These are phyloP conservation scores for Sycophaga agraensis DNA, from an alignment of 1,140 invertebrate species.

Conservation along the genomic window DNA sequence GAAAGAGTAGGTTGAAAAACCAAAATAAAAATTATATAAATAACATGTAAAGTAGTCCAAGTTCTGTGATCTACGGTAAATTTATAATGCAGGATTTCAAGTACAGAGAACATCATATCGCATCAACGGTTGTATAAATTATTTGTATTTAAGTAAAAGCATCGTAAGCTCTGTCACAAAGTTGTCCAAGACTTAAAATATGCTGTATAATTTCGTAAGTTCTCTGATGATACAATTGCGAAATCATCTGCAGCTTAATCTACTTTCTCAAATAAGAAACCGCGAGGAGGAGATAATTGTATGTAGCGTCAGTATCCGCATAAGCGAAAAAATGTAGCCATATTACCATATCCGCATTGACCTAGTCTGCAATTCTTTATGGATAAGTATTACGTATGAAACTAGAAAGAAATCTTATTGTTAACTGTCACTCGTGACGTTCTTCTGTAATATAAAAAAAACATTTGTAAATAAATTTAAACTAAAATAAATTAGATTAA, in stretches of 20 bases:
- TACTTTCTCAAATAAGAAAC: not conserved
- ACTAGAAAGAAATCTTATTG: constrained; percentile 30
- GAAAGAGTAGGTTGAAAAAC: not conserved
- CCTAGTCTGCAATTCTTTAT: constrained; percentile 16
- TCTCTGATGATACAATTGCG: not conserved
- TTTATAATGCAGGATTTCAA: not conserved
- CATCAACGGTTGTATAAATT: constrained; percentile 10
- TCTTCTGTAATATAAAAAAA: constrained; percentile 43
- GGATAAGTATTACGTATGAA: constrained; percentile 11
- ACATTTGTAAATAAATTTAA: constrained; percentile 48
- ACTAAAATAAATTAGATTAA: constrained; percentile 6
- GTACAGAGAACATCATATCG: not conserved
- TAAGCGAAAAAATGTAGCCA: not conserved
- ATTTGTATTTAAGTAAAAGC: not conserved
- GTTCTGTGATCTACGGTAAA: constrained; percentile 23
- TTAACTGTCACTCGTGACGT: constrained; percentile 34
- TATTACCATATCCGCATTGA: constrained; percentile 14
- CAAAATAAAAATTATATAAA: not conserved
- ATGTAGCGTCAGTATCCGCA: not conserved
- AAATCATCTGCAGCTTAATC: not conserved
- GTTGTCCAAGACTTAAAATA: not conserved
- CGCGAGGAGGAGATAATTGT: not conserved
- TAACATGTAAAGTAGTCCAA: constrained; percentile 14
- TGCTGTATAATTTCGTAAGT: not conserved
- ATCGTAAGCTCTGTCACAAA: not conserved